A percentile compares a stretch with the other conserved stretches of the same genome.
Evolutionary conservation across 2,888 invertebrate species (phyloP).

Genomic region (Acronicta aceris): DNA sequence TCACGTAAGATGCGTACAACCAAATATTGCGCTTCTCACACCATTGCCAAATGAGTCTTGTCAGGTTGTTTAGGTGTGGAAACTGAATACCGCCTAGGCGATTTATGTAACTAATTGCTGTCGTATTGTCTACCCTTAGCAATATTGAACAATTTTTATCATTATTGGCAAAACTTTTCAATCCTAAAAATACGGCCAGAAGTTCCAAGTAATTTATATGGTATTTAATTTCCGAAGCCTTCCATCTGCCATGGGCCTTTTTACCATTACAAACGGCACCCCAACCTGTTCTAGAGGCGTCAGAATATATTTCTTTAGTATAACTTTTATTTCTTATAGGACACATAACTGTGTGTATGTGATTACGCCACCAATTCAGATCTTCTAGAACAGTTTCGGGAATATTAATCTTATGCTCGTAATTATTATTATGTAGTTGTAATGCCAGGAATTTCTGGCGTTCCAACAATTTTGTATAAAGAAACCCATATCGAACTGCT

Average conservation of each 20-base stretch:
- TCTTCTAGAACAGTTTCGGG: too few species aligned
- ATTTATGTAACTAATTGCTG: slow-evolving; percentile 23
- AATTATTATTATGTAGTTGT: slow-evolving; percentile 1
- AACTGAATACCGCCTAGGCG: slow-evolving; percentile 18
- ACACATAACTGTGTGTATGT: too few species aligned
- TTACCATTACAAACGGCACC: neutral
- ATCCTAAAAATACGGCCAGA: slow-evolving; percentile 9
- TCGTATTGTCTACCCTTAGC: slow-evolving; percentile 18
- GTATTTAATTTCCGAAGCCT: slow-evolving; percentile 9
- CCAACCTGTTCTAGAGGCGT: slow-evolving; percentile 10
- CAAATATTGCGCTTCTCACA: slow-evolving; percentile 15
- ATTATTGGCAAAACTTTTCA: slow-evolving; percentile 16
- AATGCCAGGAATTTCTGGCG: slow-evolving; percentile 13
- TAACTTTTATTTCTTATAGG: too few species aligned
- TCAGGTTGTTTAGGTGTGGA: slow-evolving; percentile 17
- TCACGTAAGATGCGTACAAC: slow-evolving; percentile 28
- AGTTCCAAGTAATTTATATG: slow-evolving; percentile 26
- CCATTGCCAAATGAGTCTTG: slow-evolving; percentile 26
- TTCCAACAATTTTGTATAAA: slow-evolving; percentile 19
- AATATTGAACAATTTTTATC: slow-evolving; percentile 7
- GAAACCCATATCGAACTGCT: slow-evolving; percentile 13
- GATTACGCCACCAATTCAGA: too few species aligned
- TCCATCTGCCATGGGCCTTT: slow-evolving; percentile 13
- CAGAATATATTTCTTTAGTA: slow-evolving; percentile 10
- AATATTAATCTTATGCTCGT: slow-evolving; percentile 3